phyloP scores from a whole-genome alignment of 2,888 invertebrate genomes.

The Serrognathus titanus region DNA sequence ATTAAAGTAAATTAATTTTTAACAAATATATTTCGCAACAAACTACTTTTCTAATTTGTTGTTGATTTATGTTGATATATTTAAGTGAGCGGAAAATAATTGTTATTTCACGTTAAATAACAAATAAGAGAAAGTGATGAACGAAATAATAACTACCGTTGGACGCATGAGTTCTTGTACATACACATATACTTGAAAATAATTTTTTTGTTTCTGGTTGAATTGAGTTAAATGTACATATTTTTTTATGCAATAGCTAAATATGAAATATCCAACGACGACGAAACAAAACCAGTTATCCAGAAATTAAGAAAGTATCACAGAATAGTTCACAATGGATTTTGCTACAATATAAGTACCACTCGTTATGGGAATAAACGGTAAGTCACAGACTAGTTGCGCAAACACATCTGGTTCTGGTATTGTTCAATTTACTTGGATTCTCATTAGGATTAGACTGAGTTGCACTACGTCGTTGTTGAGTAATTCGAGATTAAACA shows the following conservation, averaged over 20 bases:
- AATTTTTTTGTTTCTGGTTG: not conserved
- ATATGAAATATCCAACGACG: not conserved
- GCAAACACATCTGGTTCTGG: not conserved
- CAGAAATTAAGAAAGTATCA: slow-evolving; percentile 11
- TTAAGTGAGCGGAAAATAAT: no score
- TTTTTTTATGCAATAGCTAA: slow-evolving; percentile 8
- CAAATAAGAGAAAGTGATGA: no score
- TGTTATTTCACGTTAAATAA: no score
- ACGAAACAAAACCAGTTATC: not conserved
- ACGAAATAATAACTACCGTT: no score
- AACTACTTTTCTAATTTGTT: no score
- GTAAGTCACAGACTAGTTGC: not conserved
- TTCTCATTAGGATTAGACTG: no score
- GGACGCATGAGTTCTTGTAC: not conserved
- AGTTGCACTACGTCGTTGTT: no score
- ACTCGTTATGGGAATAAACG: slow-evolving; percentile 10
- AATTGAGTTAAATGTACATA: not conserved
- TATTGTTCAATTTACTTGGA: not conserved
- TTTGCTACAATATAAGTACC: slow-evolving; percentile 33
- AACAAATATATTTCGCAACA: no score
- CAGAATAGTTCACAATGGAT: slow-evolving; percentile 30
- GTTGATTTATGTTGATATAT: no score
- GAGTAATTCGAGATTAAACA: not conserved
- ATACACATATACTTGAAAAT: not conserved
- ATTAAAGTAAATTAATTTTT: no score